phyloP scores from a whole-genome alignment of 2,888 invertebrate species.

The Rutpela maculata region DNA sequence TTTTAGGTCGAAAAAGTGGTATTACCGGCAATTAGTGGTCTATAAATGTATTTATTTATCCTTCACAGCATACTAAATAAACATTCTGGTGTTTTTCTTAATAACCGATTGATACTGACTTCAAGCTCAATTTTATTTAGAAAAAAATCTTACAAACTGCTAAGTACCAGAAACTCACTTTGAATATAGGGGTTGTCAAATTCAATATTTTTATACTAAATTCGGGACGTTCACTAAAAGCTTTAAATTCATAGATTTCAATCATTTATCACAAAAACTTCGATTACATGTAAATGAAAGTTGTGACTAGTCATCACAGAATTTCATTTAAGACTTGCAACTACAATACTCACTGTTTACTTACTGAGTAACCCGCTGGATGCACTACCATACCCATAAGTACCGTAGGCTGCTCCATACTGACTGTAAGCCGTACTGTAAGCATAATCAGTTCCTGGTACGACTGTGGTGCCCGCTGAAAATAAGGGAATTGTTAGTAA shows the following conservation, averaged over 20 bases:
- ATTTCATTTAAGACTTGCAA: constrained; percentile 54
- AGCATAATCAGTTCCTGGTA: constrained; percentile 81
- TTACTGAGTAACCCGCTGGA: constrained; percentile 83
- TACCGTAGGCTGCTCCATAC: constrained; percentile 83
- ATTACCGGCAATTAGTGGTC: too few species aligned
- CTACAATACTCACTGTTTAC: constrained; percentile 80
- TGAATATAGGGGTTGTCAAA: too few species aligned
- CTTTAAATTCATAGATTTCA: neutral
- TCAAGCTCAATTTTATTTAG: too few species aligned
- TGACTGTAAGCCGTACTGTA: constrained; percentile 86
- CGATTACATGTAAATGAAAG: constrained; percentile 31
- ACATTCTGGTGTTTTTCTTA: too few species aligned
- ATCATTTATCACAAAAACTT: constrained; percentile 5
- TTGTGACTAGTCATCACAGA: constrained; percentile 32
- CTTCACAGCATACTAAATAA: too few species aligned
- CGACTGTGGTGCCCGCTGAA: constrained; percentile 79
- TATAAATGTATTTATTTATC: too few species aligned
- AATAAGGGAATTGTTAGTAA: constrained; percentile 49
- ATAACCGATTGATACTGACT: too few species aligned
- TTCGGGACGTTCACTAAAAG: neutral
- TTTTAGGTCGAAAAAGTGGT: too few species aligned
- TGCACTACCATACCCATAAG: constrained; percentile 80
- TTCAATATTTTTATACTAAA: neutral
- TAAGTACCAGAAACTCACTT: too few species aligned
- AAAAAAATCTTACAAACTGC: too few species aligned